These are phyloP conservation scores for Alectoris magna DNA, from an alignment of 2,797 vertebrate species.

Conservation along the genomic window DNA sequence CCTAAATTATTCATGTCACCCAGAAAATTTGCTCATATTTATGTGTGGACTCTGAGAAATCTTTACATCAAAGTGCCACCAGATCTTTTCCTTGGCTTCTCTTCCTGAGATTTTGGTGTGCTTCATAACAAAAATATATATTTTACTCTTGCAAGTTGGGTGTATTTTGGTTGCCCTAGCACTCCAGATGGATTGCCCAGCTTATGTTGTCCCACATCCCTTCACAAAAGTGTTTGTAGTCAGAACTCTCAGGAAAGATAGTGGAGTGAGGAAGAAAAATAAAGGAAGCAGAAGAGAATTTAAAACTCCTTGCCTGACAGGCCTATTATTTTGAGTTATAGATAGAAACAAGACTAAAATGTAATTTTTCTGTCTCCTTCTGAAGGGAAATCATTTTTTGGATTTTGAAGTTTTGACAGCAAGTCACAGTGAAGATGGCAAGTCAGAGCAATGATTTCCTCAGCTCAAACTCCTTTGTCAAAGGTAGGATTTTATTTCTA, in stretches of 20 bases:
- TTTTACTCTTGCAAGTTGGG: not conserved
- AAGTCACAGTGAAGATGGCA: not conserved
- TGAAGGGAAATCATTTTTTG: not conserved
- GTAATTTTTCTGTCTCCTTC: slow-evolving; percentile 19
- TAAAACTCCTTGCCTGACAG: not conserved
- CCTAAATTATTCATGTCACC: not conserved
- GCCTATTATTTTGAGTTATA: slow-evolving; percentile 10
- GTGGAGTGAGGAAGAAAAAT: not conserved
- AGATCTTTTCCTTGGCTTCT: not conserved
- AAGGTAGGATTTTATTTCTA: not conserved
- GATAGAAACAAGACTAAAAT: not conserved
- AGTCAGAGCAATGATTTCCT: not conserved
- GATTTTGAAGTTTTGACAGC: slow-evolving; percentile 19
- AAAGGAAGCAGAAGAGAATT: not conserved
- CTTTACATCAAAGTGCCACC: not conserved
- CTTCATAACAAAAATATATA: not conserved
- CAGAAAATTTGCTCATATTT: not conserved
- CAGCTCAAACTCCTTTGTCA: not conserved
- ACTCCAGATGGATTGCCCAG: not conserved
- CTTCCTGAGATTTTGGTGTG: not conserved
- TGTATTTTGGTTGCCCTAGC: not conserved
- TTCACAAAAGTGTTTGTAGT: not conserved
- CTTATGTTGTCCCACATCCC: not conserved
- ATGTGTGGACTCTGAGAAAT: not conserved
- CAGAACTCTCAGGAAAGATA: not conserved